Base-by-base conservation (phyloP, 2,113 vertebrate species). In the Bufo gargarizans region DNA sequence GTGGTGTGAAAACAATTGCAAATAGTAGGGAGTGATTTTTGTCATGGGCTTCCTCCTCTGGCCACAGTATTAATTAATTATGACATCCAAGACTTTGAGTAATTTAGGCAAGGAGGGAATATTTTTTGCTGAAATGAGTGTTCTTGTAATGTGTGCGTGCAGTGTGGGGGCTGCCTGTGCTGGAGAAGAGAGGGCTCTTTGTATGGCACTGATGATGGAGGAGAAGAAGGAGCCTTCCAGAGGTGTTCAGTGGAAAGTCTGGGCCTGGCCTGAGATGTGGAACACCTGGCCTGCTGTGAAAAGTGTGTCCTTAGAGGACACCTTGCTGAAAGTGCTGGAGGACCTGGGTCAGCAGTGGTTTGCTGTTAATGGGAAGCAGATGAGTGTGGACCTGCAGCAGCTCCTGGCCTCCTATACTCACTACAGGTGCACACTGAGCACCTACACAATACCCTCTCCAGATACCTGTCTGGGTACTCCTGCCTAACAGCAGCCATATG, bases 291-390 rank as follows among this genome's bases (percentile, higher is more conserved):
- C 47, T 63, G 11, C 47, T 63, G 11, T 47, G 5, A 45, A 74
- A 80, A 82, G 22, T 77, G 13, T 77, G 80, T 84, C 81, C 89
- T 84, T 50, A 87, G 82, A 65, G 87, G 65, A 13, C 58, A 88
- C 81, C 80, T 88, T 84, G 87, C 56, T 77, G 87, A 84, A 88
- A 77, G 81, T 88, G 71, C 61, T 82, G 67, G 10, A 77, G 58
- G 80, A 83, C 80, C 22, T 50, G 81, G 79, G 79, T 82, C 87
- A 83, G 87, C 47, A 90, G 89, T 85, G 79, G 81, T 59, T 59
- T 65, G 33, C 89, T 89, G 84, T 89, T 93, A 93, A 93, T 92
- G 90, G 86, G 90, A 92, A 92, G 87, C 93, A 90, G 90, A 77
- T 77, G 77, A 11, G 87, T 79, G 89, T 74, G 63, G 17, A 43